A percentile compares a stretch with the other conserved stretches of the same genome.
Conservation (phyloP, 1,140 invertebrate species). For the Drosophila ficusphila region DNA sequence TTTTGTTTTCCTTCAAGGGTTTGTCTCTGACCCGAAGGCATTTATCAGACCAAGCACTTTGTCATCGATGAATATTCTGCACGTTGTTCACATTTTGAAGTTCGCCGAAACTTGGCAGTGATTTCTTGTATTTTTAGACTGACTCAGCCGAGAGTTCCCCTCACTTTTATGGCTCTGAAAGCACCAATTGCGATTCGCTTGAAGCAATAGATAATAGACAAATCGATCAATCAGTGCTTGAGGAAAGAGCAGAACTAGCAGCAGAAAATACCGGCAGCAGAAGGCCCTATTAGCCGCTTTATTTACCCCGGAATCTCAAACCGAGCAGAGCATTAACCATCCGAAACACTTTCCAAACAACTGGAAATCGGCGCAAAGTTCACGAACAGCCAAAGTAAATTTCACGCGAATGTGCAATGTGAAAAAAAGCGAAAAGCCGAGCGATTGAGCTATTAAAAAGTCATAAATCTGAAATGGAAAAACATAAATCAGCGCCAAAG, state of each 20-base stretch:
- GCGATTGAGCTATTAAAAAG: slow-evolving; percentile 80
- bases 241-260: slow-evolving; percentile 1
- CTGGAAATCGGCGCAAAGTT: slow-evolving; percentile 69
- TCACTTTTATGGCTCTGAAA: slow-evolving; percentile 16
- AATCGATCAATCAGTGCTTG: slow-evolving; percentile 36
- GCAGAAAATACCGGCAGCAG: slow-evolving; percentile 8
- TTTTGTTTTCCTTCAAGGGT: slow-evolving; percentile 25
- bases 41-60: slow-evolving; percentile 27
- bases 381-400: slow-evolving; percentile 68
- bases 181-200: slow-evolving; percentile 26
- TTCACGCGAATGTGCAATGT: slow-evolving; percentile 76
- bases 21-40: slow-evolving; percentile 25
- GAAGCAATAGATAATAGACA: slow-evolving; percentile 34
- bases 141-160: slow-evolving; percentile 22
- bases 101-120: slow-evolving; percentile 17
- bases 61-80: slow-evolving; percentile 46
- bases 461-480: slow-evolving; percentile 82
- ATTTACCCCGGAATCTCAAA: slow-evolving; percentile 48
- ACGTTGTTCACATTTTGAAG: slow-evolving; percentile 31
- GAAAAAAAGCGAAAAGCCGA: slow-evolving; percentile 55
- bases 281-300: slow-evolving; percentile 50
- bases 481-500: slow-evolving; percentile 77
- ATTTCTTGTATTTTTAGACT: slow-evolving; percentile 34
- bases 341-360: slow-evolving; percentile 49
- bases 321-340: slow-evolving; percentile 16